phyloP scores from a whole-genome alignment of 2,888 invertebrate species.

The Girardia tigrina region DNA sequence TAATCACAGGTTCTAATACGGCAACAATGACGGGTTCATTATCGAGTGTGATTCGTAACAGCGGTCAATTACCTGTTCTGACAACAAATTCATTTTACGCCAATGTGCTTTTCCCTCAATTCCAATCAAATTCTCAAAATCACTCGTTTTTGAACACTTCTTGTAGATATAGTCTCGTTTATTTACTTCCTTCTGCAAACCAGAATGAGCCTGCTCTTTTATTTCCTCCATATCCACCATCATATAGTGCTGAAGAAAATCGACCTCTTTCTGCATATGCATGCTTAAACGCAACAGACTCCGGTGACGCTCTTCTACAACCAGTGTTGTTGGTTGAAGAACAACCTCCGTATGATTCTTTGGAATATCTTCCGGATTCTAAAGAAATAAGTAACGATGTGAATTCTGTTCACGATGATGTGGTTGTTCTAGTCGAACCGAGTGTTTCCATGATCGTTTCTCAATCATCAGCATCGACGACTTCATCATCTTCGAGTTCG shows the following conservation, averaged over 20 bases:
- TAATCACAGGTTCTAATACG: background rate
- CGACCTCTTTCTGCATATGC: conserved; percentile 16
- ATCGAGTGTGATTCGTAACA: background rate
- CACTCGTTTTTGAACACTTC: background rate
- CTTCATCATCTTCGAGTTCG: background rate
- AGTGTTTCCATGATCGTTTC: background rate
- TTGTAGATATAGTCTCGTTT: conserved; percentile 19
- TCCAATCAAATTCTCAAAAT: background rate
- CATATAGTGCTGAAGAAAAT: conserved; percentile 25
- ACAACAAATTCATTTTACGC: background rate
- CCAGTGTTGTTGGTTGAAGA: conserved; percentile 9
- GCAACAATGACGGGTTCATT: conserved; percentile 4
- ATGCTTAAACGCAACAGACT: background rate
- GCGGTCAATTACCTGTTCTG: background rate
- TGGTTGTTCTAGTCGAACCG: background rate
- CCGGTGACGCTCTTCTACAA: conserved; percentile 10
- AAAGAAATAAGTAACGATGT: background rate
- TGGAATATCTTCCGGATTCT: conserved; percentile 10
- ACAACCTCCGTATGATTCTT: conserved; percentile 11
- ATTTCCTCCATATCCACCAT: conserved; percentile 30
- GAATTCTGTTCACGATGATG: background rate
- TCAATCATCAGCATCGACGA: background rate
- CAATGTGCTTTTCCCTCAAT: conserved; percentile 15
- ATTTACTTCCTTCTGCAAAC: conserved; percentile 26
- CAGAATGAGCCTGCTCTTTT: conserved; percentile 16